Conservation (phyloP, 2,113 vertebrate genomes). For the Channa argus region DNA sequence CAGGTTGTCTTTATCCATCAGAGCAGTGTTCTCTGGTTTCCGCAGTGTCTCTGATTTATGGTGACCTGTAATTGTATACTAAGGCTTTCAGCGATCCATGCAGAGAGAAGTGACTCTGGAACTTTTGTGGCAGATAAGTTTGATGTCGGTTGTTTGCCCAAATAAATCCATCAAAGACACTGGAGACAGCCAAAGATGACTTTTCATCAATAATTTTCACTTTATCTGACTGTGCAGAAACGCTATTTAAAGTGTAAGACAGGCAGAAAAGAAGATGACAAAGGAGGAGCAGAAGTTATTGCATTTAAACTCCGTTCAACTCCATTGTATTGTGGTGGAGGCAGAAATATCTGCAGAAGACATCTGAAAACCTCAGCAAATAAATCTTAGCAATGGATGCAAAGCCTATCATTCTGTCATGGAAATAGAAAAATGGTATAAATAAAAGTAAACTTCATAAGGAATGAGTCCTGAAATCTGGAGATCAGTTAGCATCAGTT, state of each 20-base stretch:
- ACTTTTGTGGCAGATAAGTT: constrained; percentile 23
- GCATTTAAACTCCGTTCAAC: constrained; percentile 37
- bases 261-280: constrained; percentile 42
- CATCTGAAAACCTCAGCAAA: constrained; percentile 10
- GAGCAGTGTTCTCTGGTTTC: background rate
- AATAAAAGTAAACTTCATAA: too few relatives aligned
- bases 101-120: background rate
- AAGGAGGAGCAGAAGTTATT: constrained; percentile 37
- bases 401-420: background rate
- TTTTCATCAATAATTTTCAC: constrained; percentile 55
- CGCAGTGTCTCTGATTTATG: background rate
- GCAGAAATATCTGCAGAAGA: constrained; percentile 26
- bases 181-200: constrained; percentile 27
- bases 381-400: background rate
- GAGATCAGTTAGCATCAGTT: too few relatives aligned
- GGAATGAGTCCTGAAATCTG: too few relatives aligned
- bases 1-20: too few relatives aligned
- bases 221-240: constrained; percentile 48
- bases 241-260: constrained; percentile 27
- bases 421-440: background rate
- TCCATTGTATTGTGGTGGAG: background rate
- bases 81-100: background rate
- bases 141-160: constrained; percentile 22
- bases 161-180: constrained; percentile 29
- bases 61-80: background rate